Evolutionary conservation across 2,113 vertebrate species (phyloP).

Genomic region (Equus quagga): DNA sequence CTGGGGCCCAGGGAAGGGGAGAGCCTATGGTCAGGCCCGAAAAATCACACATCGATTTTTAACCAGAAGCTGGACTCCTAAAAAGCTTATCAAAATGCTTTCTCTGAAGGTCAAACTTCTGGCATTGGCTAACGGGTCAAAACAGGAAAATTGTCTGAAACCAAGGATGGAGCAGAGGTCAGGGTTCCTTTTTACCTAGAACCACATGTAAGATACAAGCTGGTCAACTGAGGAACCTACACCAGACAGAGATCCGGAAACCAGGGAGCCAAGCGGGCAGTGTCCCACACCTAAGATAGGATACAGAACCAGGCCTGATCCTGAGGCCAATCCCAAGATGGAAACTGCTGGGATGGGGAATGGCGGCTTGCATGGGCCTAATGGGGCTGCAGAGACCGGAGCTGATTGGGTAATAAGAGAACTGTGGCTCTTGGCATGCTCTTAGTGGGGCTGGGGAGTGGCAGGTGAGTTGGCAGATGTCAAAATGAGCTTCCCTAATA

Average conservation of each 20-base stretch:
- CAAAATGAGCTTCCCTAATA: background rate
- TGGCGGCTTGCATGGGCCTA: background rate
- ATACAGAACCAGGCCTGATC: background rate
- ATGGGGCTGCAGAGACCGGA: background rate
- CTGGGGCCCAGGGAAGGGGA: background rate
- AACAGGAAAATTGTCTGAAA: background rate
- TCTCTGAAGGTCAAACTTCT: background rate
- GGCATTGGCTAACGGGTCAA: background rate
- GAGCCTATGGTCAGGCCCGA: background rate
- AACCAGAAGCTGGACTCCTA: background rate
- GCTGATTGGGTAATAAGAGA: background rate
- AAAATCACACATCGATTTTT: background rate
- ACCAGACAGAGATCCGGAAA: background rate
- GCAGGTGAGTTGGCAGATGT: background rate
- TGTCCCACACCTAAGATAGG: fast-evolving
- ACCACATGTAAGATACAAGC: background rate
- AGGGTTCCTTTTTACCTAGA: background rate
- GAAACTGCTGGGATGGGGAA: background rate
- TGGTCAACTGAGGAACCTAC: background rate
- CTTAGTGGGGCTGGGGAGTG: background rate
- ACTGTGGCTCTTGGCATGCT: fast-evolving
- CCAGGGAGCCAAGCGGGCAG: background rate
- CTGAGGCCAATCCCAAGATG: background rate
- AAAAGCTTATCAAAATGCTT: background rate
- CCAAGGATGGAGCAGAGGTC: background rate